Conservation (phyloP, 2,113 vertebrate species). For the Trogon melanurus region DNA sequence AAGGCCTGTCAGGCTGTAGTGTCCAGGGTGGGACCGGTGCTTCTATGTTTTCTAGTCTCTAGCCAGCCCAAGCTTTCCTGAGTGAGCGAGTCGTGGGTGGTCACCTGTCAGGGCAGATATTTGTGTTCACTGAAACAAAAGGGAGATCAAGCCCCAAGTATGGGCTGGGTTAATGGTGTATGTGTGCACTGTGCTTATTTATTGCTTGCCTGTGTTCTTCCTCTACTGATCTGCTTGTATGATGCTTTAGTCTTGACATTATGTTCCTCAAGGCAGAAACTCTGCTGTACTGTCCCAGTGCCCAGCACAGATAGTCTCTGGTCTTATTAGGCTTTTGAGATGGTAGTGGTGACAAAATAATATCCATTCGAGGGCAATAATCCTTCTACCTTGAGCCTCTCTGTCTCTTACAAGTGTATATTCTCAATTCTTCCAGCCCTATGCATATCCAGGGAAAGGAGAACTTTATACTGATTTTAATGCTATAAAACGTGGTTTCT, state of each 20-base stretch:
- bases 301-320: background rate
- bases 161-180: background rate
- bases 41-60: background rate
- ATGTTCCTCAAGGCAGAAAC: background rate
- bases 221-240: background rate
- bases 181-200: background rate
- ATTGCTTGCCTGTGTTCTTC: background rate
- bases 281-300: background rate
- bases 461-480: background rate
- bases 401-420: rapidly evolving
- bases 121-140: background rate
- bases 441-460: background rate
- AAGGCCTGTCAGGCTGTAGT: background rate
- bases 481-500: background rate
- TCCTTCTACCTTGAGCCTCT: background rate
- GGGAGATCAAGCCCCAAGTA: background rate
- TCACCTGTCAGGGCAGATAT: background rate
- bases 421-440: background rate
- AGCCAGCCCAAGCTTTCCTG: background rate
- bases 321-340: background rate
- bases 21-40: background rate
- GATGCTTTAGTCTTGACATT: background rate
- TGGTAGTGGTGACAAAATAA: background rate
- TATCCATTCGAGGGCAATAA: background rate
- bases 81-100: background rate